Conservation (phyloP, 2,797 vertebrate genomes). For the Neosilurus hyrtlii region DNA sequence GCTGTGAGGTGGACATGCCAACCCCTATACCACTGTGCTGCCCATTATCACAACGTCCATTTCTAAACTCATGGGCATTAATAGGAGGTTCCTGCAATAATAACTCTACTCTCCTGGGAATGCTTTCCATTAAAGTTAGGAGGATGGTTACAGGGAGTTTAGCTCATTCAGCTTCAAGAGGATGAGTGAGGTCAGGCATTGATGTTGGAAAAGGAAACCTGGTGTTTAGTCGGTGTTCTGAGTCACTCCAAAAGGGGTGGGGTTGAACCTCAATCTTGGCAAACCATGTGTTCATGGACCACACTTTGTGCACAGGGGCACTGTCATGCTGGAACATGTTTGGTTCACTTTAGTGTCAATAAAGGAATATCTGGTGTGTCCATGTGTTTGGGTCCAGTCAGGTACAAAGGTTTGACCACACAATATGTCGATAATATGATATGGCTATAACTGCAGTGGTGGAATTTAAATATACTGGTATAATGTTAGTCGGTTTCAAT, state of each 20-base stretch:
- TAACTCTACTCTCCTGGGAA: neutral
- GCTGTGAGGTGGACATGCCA: no score
- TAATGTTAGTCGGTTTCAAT: neutral
- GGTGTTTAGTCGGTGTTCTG: neutral
- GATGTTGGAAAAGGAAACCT: neutral
- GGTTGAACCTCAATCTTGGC: neutral
- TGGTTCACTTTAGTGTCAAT: no score
- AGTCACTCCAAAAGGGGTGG: neutral
- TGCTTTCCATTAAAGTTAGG: neutral
- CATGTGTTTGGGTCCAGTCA: neutral
- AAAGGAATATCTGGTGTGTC: neutral
- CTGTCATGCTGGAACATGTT: no score
- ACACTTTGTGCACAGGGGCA: no score
- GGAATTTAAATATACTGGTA: neutral
- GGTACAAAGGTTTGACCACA: neutral
- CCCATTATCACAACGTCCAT: neutral
- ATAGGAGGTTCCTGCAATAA: neutral
- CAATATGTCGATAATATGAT: neutral
- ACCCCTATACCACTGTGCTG: no score
- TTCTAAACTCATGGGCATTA: neutral
- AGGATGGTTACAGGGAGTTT: neutral
- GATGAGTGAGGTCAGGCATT: neutral
- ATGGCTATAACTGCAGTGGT: neutral
- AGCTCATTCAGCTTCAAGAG: neutral
- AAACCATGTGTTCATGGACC: neutral